A percentile compares a stretch with the other conserved stretches of the same genome.
Conservation (phyloP, 2,888 invertebrate genomes). For the Amiota communis region DNA sequence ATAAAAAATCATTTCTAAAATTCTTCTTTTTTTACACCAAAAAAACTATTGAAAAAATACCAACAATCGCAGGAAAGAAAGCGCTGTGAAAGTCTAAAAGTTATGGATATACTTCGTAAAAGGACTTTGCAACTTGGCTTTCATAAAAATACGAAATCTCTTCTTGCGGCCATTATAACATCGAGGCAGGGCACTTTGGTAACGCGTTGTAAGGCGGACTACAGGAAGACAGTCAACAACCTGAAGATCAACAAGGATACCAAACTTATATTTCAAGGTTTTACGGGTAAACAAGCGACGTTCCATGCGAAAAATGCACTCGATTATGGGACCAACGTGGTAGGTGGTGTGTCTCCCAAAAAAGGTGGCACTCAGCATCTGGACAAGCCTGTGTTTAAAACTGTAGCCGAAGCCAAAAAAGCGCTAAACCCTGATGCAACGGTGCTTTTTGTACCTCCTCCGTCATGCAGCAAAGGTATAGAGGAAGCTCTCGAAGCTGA, state of each 20-base stretch:
- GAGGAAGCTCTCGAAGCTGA: conserved; percentile 95
- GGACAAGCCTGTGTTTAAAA: conserved; percentile 78
- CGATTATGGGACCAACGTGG: conserved; percentile 95
- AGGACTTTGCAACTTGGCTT: background rate
- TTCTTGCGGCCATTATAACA: background rate
- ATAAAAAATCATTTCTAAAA: conserved; percentile 1
- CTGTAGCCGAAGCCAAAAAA: conserved; percentile 82
- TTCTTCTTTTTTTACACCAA: conserved; percentile 3
- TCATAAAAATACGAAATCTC: background rate
- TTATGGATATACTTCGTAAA: background rate
- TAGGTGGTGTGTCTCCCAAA: conserved; percentile 84
- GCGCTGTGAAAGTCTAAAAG: background rate
- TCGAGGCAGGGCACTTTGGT: background rate
- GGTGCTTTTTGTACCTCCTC: conserved; percentile 97
- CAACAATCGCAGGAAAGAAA: background rate
- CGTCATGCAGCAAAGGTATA: conserved; percentile 89
- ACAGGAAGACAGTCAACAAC: conserved; percentile 76
- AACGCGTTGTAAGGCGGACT: conserved; percentile 45
- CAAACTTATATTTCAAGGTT: conserved; percentile 97
- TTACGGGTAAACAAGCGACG: conserved; percentile 97
- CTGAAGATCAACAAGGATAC: conserved; percentile 86
- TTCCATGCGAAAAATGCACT: conserved; percentile 95
- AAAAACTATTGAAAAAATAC: background rate
- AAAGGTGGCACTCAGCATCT: conserved; percentile 88
- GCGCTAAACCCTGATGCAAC: conserved; percentile 90